These are phyloP conservation scores for Rhinopomastus cyanomelas DNA, from an alignment of 2,113 vertebrate genomes.

Conservation along the genomic window DNA sequence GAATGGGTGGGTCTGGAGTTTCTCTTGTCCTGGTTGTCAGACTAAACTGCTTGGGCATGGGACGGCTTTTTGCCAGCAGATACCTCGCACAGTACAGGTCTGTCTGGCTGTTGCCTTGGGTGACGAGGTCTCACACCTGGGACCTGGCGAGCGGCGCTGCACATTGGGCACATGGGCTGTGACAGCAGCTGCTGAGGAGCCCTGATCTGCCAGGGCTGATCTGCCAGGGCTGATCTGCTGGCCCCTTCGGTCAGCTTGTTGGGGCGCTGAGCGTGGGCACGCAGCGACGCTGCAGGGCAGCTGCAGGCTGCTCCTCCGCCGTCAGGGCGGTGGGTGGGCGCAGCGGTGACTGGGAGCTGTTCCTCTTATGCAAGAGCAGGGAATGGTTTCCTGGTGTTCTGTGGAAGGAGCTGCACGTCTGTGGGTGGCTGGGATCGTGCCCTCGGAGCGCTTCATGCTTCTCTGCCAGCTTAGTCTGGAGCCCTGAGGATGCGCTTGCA, in stretches of 20 bases:
- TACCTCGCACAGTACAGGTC: fast-evolving
- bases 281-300: neutral
- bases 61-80: neutral
- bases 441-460: neutral
- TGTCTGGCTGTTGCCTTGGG: neutral
- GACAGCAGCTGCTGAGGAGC: neutral
- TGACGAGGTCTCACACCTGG: neutral
- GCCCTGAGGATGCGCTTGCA: neutral
- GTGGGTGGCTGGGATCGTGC: neutral
- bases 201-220: neutral
- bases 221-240: neutral
- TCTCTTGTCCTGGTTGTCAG: neutral
- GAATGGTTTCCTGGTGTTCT: neutral
- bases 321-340: neutral
- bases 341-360: neutral
- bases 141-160: neutral
- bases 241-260: neutral
- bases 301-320: neutral
- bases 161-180: neutral
- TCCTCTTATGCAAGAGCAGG: constrained; percentile 3
- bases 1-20: neutral
- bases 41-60: fast-evolving
- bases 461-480: neutral
- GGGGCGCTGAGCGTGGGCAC: neutral
- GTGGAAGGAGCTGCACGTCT: neutral